Evolutionary conservation across 2,888 invertebrate species (phyloP).

Genomic region (Melieria omissa): DNA sequence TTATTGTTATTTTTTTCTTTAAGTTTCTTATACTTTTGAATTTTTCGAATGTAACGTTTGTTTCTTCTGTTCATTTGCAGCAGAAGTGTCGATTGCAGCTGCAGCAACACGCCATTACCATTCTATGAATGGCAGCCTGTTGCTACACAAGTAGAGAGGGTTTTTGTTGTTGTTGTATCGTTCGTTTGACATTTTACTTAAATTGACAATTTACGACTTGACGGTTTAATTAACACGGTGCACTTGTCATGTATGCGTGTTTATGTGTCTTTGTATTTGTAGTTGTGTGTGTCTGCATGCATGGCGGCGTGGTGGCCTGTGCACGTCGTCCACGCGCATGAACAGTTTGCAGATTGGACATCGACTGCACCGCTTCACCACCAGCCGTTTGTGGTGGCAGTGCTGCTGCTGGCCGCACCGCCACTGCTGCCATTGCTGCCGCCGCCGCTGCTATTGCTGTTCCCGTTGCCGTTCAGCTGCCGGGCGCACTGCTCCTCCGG

Average conservation of each 20-base stretch:
- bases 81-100: constrained; percentile 1
- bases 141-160: not conserved
- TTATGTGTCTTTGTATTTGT: constrained; percentile 14
- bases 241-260: constrained; percentile 13
- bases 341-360: constrained; percentile 11
- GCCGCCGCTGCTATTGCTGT: constrained; percentile 41
- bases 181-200: constrained; percentile 36
- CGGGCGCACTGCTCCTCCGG: constrained; percentile 58
- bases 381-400: constrained; percentile 47
- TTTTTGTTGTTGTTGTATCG: constrained; percentile 2
- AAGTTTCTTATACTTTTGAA: not conserved
- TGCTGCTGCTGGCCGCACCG: constrained; percentile 23
- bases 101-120: constrained; percentile 12
- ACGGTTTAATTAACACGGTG: constrained; percentile 19
- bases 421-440: constrained; percentile 35
- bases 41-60: not conserved
- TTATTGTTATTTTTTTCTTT: not conserved
- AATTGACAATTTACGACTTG: constrained; percentile 38
- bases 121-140: constrained; percentile 34
- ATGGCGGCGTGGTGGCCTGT: constrained; percentile 22
- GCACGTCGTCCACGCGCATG: constrained; percentile 25
- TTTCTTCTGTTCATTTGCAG: not conserved
- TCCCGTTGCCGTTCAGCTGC: constrained; percentile 54
- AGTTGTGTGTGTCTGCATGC: constrained; percentile 12
- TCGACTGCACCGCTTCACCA: constrained; percentile 44